A percentile compares a stretch with the other conserved stretches of the same genome.
phyloP scores from a whole-genome alignment of 2,797 vertebrate genomes.

The Falco columbarius region DNA sequence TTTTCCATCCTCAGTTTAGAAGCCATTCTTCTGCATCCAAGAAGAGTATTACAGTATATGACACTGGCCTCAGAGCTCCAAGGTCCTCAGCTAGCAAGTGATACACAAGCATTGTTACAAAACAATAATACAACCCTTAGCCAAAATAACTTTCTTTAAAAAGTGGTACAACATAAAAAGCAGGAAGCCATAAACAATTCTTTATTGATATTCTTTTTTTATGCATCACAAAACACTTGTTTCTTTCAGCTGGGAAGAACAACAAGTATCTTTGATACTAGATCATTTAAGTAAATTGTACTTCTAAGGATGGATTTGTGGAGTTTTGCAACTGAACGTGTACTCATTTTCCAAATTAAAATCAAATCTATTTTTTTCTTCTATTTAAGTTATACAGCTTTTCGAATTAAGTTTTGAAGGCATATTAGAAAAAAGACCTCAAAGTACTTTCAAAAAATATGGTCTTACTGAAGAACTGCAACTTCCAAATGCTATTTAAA shows the following conservation, averaged over 20 bases:
- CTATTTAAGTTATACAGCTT: background rate
- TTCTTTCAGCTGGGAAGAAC: conserved; percentile 10
- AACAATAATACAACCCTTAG: conserved; percentile 39
- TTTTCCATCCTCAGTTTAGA: conserved; percentile 5
- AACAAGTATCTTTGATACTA: background rate
- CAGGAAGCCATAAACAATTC: conserved; percentile 65
- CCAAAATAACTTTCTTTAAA: background rate
- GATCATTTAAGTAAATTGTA: background rate
- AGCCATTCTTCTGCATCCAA: conserved; percentile 11
- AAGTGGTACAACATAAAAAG: conserved; percentile 32
- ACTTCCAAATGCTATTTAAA: background rate
- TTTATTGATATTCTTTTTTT: conserved; percentile 28
- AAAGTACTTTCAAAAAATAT: background rate
- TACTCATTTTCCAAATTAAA: background rate
- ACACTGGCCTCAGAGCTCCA: background rate
- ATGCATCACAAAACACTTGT: background rate
- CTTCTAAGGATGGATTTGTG: background rate
- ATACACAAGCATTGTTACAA: conserved; percentile 53
- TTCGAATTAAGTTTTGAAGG: background rate
- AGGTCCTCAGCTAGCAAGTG: conserved; percentile 24
- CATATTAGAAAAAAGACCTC: background rate
- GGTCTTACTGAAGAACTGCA: background rate
- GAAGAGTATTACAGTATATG: background rate
- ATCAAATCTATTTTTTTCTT: background rate
- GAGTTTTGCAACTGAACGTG: background rate